phyloP scores from a whole-genome alignment of 2,797 vertebrate genomes.

The Poeciliopsis turneri region DNA sequence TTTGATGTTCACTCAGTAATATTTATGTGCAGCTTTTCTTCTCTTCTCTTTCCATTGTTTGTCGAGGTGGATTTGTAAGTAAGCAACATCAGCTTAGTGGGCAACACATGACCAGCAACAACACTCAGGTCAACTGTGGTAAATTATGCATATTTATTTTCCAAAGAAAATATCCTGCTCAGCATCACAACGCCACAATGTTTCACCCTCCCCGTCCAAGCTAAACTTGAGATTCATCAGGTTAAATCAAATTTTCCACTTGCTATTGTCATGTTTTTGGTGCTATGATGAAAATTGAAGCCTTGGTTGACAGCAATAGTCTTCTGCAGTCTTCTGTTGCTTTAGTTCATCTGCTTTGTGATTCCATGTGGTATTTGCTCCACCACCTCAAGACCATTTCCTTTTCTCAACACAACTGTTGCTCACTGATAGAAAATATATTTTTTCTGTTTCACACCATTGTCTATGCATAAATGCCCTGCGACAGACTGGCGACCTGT shows the following conservation, averaged over 20 bases:
- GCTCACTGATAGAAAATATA: background rate
- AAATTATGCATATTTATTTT: background rate
- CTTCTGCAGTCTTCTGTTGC: background rate
- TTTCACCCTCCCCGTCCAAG: background rate
- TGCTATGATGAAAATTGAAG: background rate
- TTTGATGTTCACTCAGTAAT: slow-evolving; percentile 75
- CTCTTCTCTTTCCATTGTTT: slow-evolving; percentile 24
- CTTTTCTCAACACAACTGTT: background rate
- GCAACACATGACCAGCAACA: background rate
- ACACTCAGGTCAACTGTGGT: background rate
- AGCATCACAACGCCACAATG: background rate
- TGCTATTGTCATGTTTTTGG: background rate
- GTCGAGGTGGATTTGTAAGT: slow-evolving; percentile 46
- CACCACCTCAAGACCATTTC: background rate
- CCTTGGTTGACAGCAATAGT: background rate
- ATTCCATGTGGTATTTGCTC: background rate
- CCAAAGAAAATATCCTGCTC: background rate
- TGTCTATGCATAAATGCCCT: background rate
- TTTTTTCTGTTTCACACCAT: background rate
- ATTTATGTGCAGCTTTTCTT: slow-evolving; percentile 60
- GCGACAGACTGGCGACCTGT: no score
- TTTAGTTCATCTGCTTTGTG: background rate
- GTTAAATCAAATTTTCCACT: background rate
- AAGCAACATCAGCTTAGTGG: slow-evolving; percentile 24
- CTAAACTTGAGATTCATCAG: background rate